Evolutionary conservation across 2,113 vertebrate genomes (phyloP), one percentile per base, ranked within the genome.

Genomic region (Austrofundulus limnaeus): DNA sequence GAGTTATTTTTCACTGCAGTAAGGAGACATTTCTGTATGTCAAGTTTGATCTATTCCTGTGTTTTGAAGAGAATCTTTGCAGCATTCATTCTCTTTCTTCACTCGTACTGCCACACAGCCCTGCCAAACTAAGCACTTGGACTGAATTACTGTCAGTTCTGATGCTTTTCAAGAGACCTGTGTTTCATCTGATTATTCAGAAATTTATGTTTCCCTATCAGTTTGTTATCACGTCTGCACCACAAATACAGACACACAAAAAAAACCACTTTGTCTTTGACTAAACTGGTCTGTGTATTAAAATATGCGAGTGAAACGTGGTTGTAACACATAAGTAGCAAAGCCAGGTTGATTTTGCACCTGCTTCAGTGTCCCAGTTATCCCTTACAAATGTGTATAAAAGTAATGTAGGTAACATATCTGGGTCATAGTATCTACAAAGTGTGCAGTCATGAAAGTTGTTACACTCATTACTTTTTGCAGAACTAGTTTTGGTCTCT

Each of bases 151-250:
- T 71, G 74, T 89, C 89, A 90, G 56, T 59, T 34, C 42, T 63
- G 75, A 78, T 75, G 77, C 73, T 80, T 85, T 84, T 77, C 75
- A 65, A 63, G 70, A 70, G 47, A 76, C 73, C 72, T 39, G 69
- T 72, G 76, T 64, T 74, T 66, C 83, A 83, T 83, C 74, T 90
- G 86, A 84, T 87, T 84, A 87, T 85, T 88, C 84, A 83, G 80
- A 83, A 68, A 78, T 85, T 84, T 78, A 83, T 72, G 69, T 72
- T 70, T 70, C 58, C 58, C 13, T 85, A 72, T 67, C 70, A 85
- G 64, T 60, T 50, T 78, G 85, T 86, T 84, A 88, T 85, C 84
- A 72, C 63, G 66, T 74, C 66, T 52, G 49, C 66, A 51, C 66
- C 60, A 61, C 28, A 66, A 77, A n/a, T n/a, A n/a, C n/a, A n/a